Base-by-base conservation (phyloP, 2,888 invertebrate genomes). In the Drosophila falleni region DNA sequence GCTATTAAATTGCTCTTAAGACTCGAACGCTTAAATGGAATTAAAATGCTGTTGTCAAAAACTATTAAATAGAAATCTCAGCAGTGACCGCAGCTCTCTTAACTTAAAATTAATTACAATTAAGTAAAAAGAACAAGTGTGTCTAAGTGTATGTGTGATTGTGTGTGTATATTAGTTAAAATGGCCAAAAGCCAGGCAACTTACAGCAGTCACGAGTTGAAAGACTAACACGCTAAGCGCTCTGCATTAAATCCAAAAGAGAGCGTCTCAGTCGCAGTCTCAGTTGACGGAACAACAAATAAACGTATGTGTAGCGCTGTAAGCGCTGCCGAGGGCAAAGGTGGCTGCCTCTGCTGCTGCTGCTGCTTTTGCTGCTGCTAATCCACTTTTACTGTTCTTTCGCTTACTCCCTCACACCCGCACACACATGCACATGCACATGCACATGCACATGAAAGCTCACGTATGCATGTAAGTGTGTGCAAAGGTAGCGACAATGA, bases 191-290 rank as follows among this genome's bases (percentile, higher is more conserved):
- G 74, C 62, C 66, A 44, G 50, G 55, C 66, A 74, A 80, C 80
- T 79, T 81, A 80, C 80, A 80, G 70, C 78, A 79, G 72, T 72
- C 78, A 78, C 75, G 66, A 78, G 81, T 75, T 75, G 79, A 78
- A 78, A 80, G 69, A 69, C 65, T 71, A 72, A 71, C 80, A 76
- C 71, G 69, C 74, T 75, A 75, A 76, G 73, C 73, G 73, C 76
- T 71, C 51, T 31, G 78, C 74, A 78, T 79, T 79, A 71, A 73
- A 75, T 80, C 71, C 71, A 73, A 50, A 16, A 49, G 66, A 62
- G 72, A 60, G 46, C 65, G 77, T 61, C 67, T 37, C 64, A 62
- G 61, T 66, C 59, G 49, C 54, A 33, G 74, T 67, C 35, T 42
- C 60, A 29, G 74, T 70, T 31, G 65, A 13, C 31, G 59, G 23